Conservation (phyloP, 2,888 invertebrate species). For the Cephus runcator region DNA sequence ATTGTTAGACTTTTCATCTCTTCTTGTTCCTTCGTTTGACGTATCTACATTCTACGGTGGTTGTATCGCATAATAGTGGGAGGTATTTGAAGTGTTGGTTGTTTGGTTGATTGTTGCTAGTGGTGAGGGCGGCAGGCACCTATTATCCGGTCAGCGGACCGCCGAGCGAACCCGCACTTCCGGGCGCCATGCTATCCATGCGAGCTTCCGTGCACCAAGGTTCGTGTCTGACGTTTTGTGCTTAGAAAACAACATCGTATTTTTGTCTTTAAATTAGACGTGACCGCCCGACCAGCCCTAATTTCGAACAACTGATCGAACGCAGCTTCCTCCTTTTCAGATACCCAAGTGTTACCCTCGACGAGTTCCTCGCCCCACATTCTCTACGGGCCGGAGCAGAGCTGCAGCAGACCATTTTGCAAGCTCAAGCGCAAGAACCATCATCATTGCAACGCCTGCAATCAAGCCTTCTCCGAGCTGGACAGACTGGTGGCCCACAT, state of each 20-base stretch:
- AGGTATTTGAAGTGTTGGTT: slow-evolving; percentile 66
- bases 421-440: slow-evolving; percentile 82
- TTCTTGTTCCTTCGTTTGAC: slow-evolving; percentile 16
- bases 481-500: slow-evolving; percentile 77
- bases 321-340: slow-evolving; percentile 33
- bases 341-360: slow-evolving; percentile 40
- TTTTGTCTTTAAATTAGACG: slow-evolving; percentile 1
- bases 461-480: slow-evolving; percentile 82
- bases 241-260: slow-evolving; percentile 33
- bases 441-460: slow-evolving; percentile 83
- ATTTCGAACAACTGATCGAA: background rate
- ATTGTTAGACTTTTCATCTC: background rate
- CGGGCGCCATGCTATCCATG: slow-evolving; percentile 68
- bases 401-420: slow-evolving; percentile 82
- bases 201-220: slow-evolving; percentile 68
- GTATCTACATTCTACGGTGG: slow-evolving; percentile 13
- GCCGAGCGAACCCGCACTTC: slow-evolving; percentile 71
- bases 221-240: slow-evolving; percentile 61
- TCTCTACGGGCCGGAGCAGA: slow-evolving; percentile 73
- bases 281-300: slow-evolving; percentile 2
- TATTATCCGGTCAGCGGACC: slow-evolving; percentile 86
- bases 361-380: slow-evolving; percentile 63
- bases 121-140: slow-evolving; percentile 93
- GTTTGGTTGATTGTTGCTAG: slow-evolving; percentile 73
- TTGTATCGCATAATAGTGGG: slow-evolving; percentile 47